Conservation (phyloP, 53 echinoderm and acorn worm species). For the Patiria pectinifera region DNA sequence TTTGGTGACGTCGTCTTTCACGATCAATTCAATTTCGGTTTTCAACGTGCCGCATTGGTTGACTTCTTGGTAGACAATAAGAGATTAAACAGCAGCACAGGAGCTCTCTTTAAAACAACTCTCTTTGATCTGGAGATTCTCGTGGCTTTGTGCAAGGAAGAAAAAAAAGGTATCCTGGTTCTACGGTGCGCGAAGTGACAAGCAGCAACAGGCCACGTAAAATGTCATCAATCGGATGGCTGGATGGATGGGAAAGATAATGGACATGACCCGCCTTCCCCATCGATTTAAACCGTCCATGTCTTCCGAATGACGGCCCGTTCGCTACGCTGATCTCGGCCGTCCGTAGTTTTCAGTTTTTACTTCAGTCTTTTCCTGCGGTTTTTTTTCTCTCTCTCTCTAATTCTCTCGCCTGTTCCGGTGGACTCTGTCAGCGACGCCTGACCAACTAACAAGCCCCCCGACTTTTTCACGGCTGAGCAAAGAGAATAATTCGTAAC, state of each 20-base stretch:
- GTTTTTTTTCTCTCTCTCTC: background rate
- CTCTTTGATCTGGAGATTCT: background rate
- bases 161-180: constrained; percentile 12
- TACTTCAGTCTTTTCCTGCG: background rate
- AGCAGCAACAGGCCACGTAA: constrained; percentile 41
- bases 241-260: constrained; percentile 27
- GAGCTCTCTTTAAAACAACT: background rate
- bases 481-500: constrained; percentile 43
- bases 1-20: background rate
- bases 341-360: background rate
- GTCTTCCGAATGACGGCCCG: constrained; percentile 17
- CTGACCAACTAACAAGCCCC: constrained; percentile 60
- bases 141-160: background rate
- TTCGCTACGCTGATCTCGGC: constrained; percentile 15
- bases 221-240: constrained; percentile 55
- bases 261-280: constrained; percentile 41
- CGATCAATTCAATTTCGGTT: background rate
- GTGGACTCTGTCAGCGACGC: constrained; percentile 9
- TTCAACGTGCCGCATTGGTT: background rate
- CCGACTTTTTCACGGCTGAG: constrained; percentile 41
- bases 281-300: constrained; percentile 38
- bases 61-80: background rate
- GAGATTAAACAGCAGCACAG: background rate
- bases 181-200: constrained; percentile 47
- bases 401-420: background rate